Evolutionary conservation across 2,113 vertebrate species (phyloP), one percentile per base, ranked within the genome.

Genomic region (Nothoprocta perdicaria): DNA sequence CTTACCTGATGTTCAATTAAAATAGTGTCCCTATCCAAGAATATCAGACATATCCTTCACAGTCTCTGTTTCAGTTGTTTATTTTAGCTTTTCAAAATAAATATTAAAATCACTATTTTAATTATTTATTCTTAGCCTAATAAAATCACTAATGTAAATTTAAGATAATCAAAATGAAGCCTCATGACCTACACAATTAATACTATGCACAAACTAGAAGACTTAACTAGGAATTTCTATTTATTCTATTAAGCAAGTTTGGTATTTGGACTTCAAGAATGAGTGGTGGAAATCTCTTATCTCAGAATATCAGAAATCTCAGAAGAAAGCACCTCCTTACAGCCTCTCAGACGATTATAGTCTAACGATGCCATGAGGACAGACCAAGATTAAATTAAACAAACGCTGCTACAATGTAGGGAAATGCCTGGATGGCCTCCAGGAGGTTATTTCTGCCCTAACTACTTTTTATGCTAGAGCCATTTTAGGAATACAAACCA

Each of bases 401-500:
- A 66, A 94, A 68, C 29, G 31, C 45, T 89, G 71, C 14, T 82
- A 75, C 78, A 67, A 38, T 48, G 66, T 19, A 76, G 66, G 53
- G 38, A 96, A 93, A 77, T 41, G n/a, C 18, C 82, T 88, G 86
- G 89, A 87, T 83, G 33, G 85, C 85, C 86, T 87, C 82, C 85
- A 89, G 79, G 75, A 89, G 68, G 79, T 92, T 88, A 76, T 69
- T 83, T 85, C 61, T 88, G 78, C 63, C 60, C 55, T 84, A 82
- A n/a, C 78, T 53, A 82, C 76, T 46, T 86, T 55, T 55, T 38
- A 29, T 46, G 61, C 91, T 53, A 69, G 60, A 91, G 73, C 75
- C 94, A 88, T 88, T 93, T 94, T 84, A 94, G 80, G 77, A 90
- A 86, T 77, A 93, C 43, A 91, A 80, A 61, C 43, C 57, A 72